These are phyloP conservation scores for Megaceryle maxima DNA, from an alignment of 2,113 vertebrate genomes.

Conservation along the genomic window DNA sequence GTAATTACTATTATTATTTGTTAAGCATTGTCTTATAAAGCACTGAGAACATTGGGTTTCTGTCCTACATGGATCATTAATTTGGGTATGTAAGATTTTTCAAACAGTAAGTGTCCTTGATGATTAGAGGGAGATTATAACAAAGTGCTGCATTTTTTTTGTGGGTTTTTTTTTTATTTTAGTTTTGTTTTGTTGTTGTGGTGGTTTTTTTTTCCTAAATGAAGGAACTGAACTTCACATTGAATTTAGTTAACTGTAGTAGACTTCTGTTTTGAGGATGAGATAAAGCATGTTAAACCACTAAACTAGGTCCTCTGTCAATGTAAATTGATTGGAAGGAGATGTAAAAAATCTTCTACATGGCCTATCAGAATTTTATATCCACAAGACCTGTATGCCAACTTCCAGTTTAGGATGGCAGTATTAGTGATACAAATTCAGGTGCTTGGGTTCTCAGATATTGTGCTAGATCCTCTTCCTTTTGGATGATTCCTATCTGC, in stretches of 20 bases:
- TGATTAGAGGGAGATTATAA: slow-evolving; percentile 35
- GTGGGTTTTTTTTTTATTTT: background rate
- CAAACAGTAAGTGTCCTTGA: slow-evolving; percentile 10
- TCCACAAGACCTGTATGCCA: background rate
- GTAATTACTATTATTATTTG: slow-evolving; percentile 62
- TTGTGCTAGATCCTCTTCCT: background rate
- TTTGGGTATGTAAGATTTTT: slow-evolving; percentile 17
- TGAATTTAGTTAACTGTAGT: background rate
- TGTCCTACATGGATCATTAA: slow-evolving; percentile 44
- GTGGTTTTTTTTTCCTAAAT: background rate
- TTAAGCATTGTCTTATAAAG: slow-evolving; percentile 27
- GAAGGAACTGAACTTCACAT: background rate
- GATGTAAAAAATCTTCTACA: background rate
- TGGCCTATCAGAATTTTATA: background rate
- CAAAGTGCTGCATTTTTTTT: background rate
- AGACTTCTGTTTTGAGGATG: background rate
- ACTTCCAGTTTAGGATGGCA: background rate
- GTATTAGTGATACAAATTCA: background rate
- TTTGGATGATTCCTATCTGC: background rate
- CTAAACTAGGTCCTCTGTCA: background rate
- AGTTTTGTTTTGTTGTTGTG: background rate
- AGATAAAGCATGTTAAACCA: background rate
- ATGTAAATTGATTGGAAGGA: background rate
- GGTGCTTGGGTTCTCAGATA: background rate
- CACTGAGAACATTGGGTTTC: slow-evolving; percentile 15